These are phyloP conservation scores for Pituophis catenifer DNA, from an alignment of 2,113 vertebrate genomes.

Conservation along the genomic window DNA sequence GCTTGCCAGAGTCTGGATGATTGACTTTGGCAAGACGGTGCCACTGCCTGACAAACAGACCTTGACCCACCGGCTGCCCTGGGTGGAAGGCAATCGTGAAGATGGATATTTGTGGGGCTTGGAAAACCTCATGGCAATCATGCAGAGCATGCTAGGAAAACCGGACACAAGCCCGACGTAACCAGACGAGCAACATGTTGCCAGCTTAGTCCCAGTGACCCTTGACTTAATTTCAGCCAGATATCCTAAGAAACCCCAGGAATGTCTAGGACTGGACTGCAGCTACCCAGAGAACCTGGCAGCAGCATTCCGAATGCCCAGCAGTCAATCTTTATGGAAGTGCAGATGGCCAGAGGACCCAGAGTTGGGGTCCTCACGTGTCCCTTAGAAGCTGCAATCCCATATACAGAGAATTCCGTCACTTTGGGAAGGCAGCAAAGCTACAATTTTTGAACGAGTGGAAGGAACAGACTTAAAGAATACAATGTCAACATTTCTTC, in stretches of 20 bases:
- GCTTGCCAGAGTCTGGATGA: slow-evolving; percentile 88
- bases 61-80: slow-evolving; percentile 83
- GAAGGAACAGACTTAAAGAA: background rate
- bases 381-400: background rate
- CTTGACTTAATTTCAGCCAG: slow-evolving; percentile 8
- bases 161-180: background rate
- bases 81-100: slow-evolving; percentile 86
- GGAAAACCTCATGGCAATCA: slow-evolving; percentile 83
- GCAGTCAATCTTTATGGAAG: background rate
- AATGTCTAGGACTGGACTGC: background rate
- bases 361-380: background rate
- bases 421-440: background rate
- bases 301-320: background rate
- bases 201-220: background rate
- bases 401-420: background rate
- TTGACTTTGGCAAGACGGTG: slow-evolving; percentile 90
- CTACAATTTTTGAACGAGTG: background rate
- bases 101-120: slow-evolving; percentile 90
- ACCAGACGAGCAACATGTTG: background rate
- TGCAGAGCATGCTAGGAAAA: slow-evolving; percentile 68
- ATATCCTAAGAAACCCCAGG: background rate
- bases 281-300: background rate
- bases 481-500: background rate
- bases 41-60: slow-evolving; percentile 70
- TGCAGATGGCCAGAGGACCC: background rate